Base-by-base conservation (phyloP, 2,888 invertebrate genomes). In the Calameuta filiformis region DNA sequence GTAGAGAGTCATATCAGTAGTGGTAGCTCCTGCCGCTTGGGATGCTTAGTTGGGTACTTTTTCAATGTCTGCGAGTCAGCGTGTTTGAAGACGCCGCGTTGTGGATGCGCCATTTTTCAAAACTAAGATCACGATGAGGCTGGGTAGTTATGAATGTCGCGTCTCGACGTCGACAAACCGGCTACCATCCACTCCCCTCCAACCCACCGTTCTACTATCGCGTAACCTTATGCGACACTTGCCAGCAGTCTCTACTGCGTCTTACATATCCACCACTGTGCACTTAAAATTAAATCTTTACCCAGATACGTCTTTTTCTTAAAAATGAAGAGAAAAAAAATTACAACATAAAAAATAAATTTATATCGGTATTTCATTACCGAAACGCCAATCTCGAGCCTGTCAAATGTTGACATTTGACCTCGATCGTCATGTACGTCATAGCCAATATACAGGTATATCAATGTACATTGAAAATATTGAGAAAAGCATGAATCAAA, bases 31-130 rank as follows among this genome's bases (percentile, higher is more conserved):
- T 9, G 9, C 56, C 23, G 56, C 23, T 9, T 2, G 23, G 56
- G 56, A 15, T 23, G 56, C 56, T 9, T 75, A 82, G 82, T 81
- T 81, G 79, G 76, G 81, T 79, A 79, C 80, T 86, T 85, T 84
- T 85, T 84, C 82, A 84, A 81, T 81, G 81, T 76, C 81, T 81
- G 75, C 82, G 83, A 86, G 77, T 86, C 86, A 86, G 86, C 83
- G 79, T 77, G 81, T 87, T 86, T 83, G 81, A 84, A 83, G 82
- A 82, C 79, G 81, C 71, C 77, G 82, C 33, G 71, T 31, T 31
- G 71, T 31, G 71, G 31, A 1, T 81, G 75, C 81, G 83, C 81
- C 82, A 84, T 85, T 83, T 84, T 84, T 85, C 82, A 82, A 79
- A 75, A 83, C 82, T 85, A 85, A 85, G 85, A 84, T 85, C 82